Percentiles rank a stretch among this genome's conserved stretches.
phyloP scores from a whole-genome alignment of 1,140 invertebrate genomes.

The Mactra quadrangularis region DNA sequence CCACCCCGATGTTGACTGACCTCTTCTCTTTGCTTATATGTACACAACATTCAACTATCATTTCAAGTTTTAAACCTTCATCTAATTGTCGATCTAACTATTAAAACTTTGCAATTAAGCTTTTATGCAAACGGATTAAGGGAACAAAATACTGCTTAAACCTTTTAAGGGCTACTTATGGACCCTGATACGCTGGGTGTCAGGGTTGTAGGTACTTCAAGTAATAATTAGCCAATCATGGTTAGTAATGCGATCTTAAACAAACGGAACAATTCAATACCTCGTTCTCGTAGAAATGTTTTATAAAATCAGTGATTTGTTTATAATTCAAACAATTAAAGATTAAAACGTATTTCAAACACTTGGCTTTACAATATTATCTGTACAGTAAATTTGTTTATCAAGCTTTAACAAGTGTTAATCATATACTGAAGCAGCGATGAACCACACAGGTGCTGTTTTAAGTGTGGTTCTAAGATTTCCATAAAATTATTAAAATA shows the following conservation, averaged over 20 bases:
- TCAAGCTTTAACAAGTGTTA: constrained; percentile 37
- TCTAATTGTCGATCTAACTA: constrained; percentile 17
- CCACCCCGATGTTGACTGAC: constrained; percentile 15
- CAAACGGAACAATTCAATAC: constrained; percentile 30
- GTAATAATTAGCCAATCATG: not conserved
- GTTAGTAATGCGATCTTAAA: constrained; percentile 16
- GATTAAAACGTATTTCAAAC: constrained; percentile 60
- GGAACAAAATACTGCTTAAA: constrained; percentile 48
- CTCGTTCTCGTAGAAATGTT: constrained; percentile 7
- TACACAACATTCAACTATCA: constrained; percentile 22
- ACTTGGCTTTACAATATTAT: constrained; percentile 44
- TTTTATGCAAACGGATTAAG: constrained; percentile 49
- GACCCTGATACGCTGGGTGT: constrained; percentile 38
- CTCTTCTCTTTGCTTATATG: constrained; percentile 30
- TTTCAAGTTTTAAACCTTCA: constrained; percentile 12
- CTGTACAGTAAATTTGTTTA: constrained; percentile 43
- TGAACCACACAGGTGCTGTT: constrained; percentile 32
- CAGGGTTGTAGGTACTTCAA: constrained; percentile 25
- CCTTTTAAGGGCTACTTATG: constrained; percentile 55
- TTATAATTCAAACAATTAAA: constrained; percentile 60
- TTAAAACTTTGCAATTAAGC: constrained; percentile 15
- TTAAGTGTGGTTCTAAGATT: too few relatives aligned
- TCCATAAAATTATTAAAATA: too few relatives aligned
- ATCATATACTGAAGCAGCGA: constrained; percentile 41
- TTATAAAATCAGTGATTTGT: constrained; percentile 47